Evolutionary conservation across 2,888 invertebrate genomes (phyloP).

Genomic region (Linnaemya vulpina): DNA sequence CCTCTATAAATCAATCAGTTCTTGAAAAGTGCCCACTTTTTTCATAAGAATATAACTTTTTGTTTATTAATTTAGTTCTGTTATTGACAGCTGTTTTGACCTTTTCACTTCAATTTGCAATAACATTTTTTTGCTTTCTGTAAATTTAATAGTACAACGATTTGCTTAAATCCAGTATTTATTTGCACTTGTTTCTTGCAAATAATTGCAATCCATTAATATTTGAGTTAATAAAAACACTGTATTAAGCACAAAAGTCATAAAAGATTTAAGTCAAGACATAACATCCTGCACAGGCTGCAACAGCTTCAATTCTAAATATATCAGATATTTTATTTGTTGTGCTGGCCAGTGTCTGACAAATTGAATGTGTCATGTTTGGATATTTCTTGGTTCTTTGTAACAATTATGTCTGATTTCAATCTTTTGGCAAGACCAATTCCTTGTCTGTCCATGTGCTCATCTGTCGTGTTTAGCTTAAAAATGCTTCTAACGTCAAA

Average conservation of each 20-base stretch:
- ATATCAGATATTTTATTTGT: neutral
- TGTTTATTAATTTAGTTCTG: too few relatives aligned
- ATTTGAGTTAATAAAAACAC: neutral
- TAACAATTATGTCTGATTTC: conserved; percentile 67
- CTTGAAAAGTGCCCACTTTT: too few relatives aligned
- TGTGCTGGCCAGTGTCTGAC: conserved; percentile 3
- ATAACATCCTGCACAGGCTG: neutral
- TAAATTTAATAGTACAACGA: too few relatives aligned
- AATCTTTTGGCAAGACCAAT: conserved; percentile 20
- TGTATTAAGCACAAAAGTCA: neutral
- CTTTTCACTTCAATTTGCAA: too few relatives aligned
- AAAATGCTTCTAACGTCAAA: conserved; percentile 12
- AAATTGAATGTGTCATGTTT: conserved; percentile 59
- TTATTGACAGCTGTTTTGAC: too few relatives aligned
- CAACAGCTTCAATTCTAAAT: neutral
- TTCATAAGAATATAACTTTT: too few relatives aligned
- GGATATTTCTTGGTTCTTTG: conserved; percentile 21
- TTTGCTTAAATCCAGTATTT: too few relatives aligned
- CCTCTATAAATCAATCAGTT: too few relatives aligned
- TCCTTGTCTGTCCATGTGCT: neutral
- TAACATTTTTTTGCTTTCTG: too few relatives aligned
- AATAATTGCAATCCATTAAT: too few relatives aligned
- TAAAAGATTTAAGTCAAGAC: neutral
- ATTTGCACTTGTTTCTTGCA: too few relatives aligned
- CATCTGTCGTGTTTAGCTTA: conserved; percentile 24